phyloP scores from a whole-genome alignment of 2,113 vertebrate genomes.

The Cyphomyrus plagiostoma region DNA sequence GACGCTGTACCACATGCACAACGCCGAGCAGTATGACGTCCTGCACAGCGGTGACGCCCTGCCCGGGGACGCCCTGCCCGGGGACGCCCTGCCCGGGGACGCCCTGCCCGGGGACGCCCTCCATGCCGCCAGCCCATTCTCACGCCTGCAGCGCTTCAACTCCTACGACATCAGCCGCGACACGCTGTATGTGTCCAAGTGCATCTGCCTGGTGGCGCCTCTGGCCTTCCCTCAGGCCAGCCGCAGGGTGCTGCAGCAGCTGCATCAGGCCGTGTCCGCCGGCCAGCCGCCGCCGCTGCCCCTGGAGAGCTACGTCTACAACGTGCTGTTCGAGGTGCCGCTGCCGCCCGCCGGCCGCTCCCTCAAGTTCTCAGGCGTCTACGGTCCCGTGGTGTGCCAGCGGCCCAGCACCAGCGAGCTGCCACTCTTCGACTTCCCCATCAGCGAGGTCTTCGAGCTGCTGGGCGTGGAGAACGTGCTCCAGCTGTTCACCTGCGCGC shows the following conservation, averaged over 20 bases:
- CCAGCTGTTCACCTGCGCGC: conserved; percentile 94
- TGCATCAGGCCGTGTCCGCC: conserved; percentile 89
- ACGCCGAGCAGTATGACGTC: conserved; percentile 91
- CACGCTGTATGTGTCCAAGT: conserved; percentile 94
- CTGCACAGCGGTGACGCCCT: conserved; percentile 61
- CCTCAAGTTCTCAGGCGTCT: conserved; percentile 92
- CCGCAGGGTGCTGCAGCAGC: conserved; percentile 83
- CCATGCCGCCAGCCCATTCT: conserved; percentile 72
- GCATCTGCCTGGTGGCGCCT: conserved; percentile 92
- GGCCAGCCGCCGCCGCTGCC: conserved; percentile 88
- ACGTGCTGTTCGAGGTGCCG: conserved; percentile 94
- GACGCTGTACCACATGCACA: conserved; percentile 99
- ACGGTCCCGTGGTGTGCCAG: conserved; percentile 90
- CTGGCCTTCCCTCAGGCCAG: conserved; percentile 95
- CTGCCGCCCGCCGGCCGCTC: conserved; percentile 88
- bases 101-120: conserved; percentile 31
- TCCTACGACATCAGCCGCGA: conserved; percentile 97
- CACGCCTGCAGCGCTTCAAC: conserved; percentile 91
- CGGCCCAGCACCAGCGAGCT: conserved; percentile 88
- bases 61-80: conserved; percentile 28
- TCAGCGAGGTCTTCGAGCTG: conserved; percentile 84
- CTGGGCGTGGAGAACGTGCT: conserved; percentile 95
- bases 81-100: conserved; percentile 11
- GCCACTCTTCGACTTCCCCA: conserved; percentile 88
- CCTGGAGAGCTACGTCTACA: conserved; percentile 96